phyloP scores from a whole-genome alignment of 2,797 vertebrate genomes.

The Semaprochilodus insignis region DNA sequence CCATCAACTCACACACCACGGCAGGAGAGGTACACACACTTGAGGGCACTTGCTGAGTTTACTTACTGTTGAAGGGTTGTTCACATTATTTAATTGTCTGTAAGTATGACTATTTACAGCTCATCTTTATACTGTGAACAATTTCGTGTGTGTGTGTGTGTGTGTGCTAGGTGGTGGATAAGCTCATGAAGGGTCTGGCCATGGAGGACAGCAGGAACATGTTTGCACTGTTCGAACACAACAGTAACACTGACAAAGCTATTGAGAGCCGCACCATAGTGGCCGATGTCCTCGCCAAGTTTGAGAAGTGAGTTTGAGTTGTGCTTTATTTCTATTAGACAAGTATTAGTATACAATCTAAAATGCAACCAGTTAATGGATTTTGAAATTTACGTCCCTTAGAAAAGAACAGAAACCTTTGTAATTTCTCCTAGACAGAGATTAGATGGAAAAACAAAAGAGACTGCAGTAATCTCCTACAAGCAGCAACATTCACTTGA shows the following conservation, averaged over 20 bases:
- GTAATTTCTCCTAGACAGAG: too few species aligned
- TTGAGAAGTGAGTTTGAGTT: conserved; percentile 87
- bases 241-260: conserved; percentile 86
- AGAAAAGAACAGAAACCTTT: too few species aligned
- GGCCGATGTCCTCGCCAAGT: conserved; percentile 94
- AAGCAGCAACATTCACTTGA: too few species aligned
- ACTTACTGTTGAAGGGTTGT: not conserved
- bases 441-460: too few species aligned
- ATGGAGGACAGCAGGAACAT: conserved; percentile 92
- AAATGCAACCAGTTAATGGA: not conserved
- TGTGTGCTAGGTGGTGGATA: conserved; percentile 85
- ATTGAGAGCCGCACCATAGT: conserved; percentile 94
- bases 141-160: not conserved
- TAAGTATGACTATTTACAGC: not conserved
- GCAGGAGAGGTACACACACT: conserved; percentile 88
- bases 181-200: conserved; percentile 86
- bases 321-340: not conserved
- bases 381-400: too few species aligned
- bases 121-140: not conserved
- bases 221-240: conserved; percentile 90
- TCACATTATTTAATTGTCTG: not conserved
- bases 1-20: conserved; percentile 94
- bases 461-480: too few species aligned
- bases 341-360: not conserved
- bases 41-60: not conserved